These are phyloP conservation scores for Rhagophthalmus giganteus DNA, from an alignment of 2,888 invertebrate species.

Conservation along the genomic window DNA sequence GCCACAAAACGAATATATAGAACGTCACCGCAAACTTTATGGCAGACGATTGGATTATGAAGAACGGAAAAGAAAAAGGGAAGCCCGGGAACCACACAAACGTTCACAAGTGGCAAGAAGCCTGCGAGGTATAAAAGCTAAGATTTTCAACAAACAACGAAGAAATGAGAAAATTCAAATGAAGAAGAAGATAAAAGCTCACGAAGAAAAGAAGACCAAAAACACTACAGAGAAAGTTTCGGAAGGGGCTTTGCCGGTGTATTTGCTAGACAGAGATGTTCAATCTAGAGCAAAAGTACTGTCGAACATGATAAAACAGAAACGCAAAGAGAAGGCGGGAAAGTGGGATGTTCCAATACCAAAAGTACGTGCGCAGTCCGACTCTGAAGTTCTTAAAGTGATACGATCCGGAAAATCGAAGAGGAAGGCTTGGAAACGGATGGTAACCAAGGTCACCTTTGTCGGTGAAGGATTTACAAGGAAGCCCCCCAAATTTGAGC, in stretches of 20 bases:
- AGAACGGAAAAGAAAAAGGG: conserved; percentile 92
- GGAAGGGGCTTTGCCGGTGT: conserved; percentile 93
- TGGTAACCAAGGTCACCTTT: conserved; percentile 98
- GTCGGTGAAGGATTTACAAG: conserved; percentile 98
- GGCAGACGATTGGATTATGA: conserved; percentile 97
- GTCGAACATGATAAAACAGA: conserved; percentile 99
- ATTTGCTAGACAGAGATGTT: conserved; percentile 95
- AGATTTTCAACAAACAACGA: conserved; percentile 94
- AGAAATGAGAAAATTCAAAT: conserved; percentile 98
- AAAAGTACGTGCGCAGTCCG: conserved; percentile 95
- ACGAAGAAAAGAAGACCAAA: conserved; percentile 92
- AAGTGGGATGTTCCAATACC: conserved; percentile 99
- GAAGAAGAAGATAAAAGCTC: conserved; percentile 97
- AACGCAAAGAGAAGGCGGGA: conserved; percentile 98
- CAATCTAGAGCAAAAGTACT: conserved; percentile 93
- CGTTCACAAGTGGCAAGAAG: conserved; percentile 88
- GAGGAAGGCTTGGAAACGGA: conserved; percentile 97
- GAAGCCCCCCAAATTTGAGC: conserved; percentile 98
- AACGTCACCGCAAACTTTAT: conserved; percentile 93
- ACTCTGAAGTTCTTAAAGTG: conserved; percentile 95
- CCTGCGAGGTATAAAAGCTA: conserved; percentile 94
- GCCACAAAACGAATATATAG: conserved; percentile 99
- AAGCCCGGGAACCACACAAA: conserved; percentile 92
- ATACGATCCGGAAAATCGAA: conserved; percentile 88
- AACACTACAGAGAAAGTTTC: conserved; percentile 79